Evolutionary conservation across 2,888 invertebrate genomes (phyloP).

Genomic region (Lasioglossum morio): DNA sequence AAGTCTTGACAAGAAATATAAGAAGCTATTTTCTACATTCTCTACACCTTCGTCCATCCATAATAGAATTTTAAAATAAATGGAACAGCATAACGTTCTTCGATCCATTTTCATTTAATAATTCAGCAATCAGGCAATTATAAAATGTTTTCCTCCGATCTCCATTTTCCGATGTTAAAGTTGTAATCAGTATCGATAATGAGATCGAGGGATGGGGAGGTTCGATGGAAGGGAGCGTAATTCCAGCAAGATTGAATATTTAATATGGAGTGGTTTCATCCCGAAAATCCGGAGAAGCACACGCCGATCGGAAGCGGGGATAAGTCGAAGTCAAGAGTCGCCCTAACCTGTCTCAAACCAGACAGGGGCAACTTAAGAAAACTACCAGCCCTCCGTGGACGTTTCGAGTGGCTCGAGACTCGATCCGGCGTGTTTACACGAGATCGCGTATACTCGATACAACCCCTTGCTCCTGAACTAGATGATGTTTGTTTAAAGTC

Average conservation of each 20-base stretch:
- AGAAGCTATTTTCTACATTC: too few relatives aligned
- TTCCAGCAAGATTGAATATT: constrained; percentile 1
- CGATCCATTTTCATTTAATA: too few relatives aligned
- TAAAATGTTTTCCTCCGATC: too few relatives aligned
- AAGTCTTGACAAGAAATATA: too few relatives aligned
- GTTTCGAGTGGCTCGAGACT: constrained; percentile 77
- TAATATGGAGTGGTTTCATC: constrained; percentile 13
- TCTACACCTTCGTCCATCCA: neutral
- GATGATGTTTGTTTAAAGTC: constrained; percentile 73
- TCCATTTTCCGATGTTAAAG: too few relatives aligned
- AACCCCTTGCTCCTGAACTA: constrained; percentile 66
- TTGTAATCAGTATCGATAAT: neutral
- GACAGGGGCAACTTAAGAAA: constrained; percentile 73
- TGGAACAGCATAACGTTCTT: neutral
- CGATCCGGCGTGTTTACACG: constrained; percentile 78
- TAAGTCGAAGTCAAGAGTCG: constrained; percentile 79
- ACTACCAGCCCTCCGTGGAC: constrained; percentile 75
- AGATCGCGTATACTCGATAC: constrained; percentile 73
- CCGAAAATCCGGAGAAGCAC: constrained; percentile 62
- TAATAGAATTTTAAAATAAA: neutral
- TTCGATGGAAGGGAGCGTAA: neutral
- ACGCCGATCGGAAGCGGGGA: constrained; percentile 69
- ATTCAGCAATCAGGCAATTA: too few relatives aligned
- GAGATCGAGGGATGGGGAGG: neutral
- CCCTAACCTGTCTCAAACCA: constrained; percentile 73